Conservation (phyloP, 2,797 vertebrate genomes). For the Coendou prehensilis region DNA sequence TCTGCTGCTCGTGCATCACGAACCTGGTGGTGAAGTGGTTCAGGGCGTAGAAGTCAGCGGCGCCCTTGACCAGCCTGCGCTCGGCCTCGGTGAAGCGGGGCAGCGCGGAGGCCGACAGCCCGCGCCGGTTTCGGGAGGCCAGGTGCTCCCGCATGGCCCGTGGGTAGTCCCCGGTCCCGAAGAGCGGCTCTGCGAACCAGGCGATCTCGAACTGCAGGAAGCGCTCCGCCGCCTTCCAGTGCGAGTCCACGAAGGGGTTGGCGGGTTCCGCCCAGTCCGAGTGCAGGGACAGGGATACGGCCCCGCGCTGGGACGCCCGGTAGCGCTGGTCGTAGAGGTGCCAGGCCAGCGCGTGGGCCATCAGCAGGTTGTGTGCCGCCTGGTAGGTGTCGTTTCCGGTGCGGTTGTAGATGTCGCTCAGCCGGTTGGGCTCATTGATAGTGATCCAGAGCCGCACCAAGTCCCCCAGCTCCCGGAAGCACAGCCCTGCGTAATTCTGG, state of each 20-base stretch:
- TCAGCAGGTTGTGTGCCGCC: slow-evolving; percentile 93
- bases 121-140: slow-evolving; percentile 84
- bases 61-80: slow-evolving; percentile 90
- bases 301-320: slow-evolving; percentile 88
- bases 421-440: slow-evolving; percentile 96
- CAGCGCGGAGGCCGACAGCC: slow-evolving; percentile 88
- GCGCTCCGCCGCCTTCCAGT: slow-evolving; percentile 90
- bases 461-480: slow-evolving; percentile 94
- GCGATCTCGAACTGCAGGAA: slow-evolving; percentile 96
- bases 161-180: slow-evolving; percentile 92
- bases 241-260: slow-evolving; percentile 93
- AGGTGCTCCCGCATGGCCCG: slow-evolving; percentile 91
- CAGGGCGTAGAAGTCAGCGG: slow-evolving; percentile 94
- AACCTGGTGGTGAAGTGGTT: slow-evolving; percentile 98
- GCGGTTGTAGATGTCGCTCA: slow-evolving; percentile 90
- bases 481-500: slow-evolving; percentile 92
- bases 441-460: slow-evolving; percentile 96
- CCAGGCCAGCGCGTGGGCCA: slow-evolving; percentile 95
- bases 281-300: slow-evolving; percentile 95
- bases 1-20: slow-evolving; percentile 89
- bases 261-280: slow-evolving; percentile 96
- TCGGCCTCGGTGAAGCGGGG: slow-evolving; percentile 92
- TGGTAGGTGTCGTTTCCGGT: slow-evolving; percentile 89
- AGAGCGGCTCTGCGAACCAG: slow-evolving; percentile 95
- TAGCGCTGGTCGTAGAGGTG: slow-evolving; percentile 90